phyloP scores from a whole-genome alignment of 2,113 vertebrate genomes.

The Tylochromis polylepis region DNA sequence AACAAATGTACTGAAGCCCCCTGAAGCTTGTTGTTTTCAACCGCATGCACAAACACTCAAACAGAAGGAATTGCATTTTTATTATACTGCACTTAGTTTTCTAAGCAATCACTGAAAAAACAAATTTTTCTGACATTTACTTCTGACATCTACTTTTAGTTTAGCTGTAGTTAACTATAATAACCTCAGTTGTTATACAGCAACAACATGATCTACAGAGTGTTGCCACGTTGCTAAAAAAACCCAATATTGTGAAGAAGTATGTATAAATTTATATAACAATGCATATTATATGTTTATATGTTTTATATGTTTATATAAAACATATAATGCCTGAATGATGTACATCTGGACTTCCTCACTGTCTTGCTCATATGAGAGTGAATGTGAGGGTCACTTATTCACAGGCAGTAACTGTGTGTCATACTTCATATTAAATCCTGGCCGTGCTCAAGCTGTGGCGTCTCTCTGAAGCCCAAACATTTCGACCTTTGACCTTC shows the following conservation, averaged over 20 bases:
- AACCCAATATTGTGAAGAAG: neutral
- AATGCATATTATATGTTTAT: neutral
- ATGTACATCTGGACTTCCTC: conserved; percentile 11
- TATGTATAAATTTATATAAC: neutral
- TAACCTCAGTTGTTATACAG: neutral
- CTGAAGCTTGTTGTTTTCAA: neutral
- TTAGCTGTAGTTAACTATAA: neutral
- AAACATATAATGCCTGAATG: neutral
- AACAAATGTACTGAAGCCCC: neutral
- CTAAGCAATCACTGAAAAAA: neutral
- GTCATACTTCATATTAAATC: conserved; percentile 60
- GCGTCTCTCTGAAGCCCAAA: conserved; percentile 69
- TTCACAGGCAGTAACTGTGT: conserved; percentile 48
- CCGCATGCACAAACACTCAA: neutral
- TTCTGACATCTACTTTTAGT: neutral
- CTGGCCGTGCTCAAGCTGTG: conserved; percentile 41
- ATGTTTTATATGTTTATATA: neutral
- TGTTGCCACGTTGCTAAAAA: neutral
- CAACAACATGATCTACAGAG: neutral
- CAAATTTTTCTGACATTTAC: neutral
- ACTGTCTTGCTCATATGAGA: neutral
- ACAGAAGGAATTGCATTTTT: neutral
- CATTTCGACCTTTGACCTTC: conserved; percentile 68
- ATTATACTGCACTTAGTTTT: neutral
- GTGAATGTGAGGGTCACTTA: conserved; percentile 34